Evolutionary conservation across 2,888 invertebrate genomes (phyloP), one percentile per base, ranked within the genome.

Genomic region (Mythimna ferrago): DNA sequence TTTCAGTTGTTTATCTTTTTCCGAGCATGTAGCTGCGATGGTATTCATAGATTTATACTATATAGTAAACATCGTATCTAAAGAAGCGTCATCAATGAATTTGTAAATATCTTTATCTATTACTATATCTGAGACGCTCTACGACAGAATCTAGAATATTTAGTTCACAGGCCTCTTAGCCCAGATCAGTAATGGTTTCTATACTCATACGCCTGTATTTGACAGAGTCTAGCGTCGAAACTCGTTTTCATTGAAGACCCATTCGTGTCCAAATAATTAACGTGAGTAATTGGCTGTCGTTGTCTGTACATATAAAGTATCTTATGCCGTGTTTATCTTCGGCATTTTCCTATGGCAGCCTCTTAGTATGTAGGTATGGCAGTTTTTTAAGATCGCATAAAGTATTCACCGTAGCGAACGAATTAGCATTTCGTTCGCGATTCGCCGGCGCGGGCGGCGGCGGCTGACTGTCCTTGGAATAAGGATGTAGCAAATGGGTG

Each of bases 391-490:
- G 88, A 90, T 88, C 92, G 81, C 91, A 94, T 95, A 94, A 92
- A 91, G 92, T 94, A 95, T 95, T 95, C 95, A 93, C 89, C 88
- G 91, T 92, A 92, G 92, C 91, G 84, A 89, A 89, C 90, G 91
- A 93, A 95, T 95, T 95, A 95, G 92, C 95, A 95, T 95, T 95
- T 93, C 88, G 92, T 91, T 91, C 92, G 91, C 92, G 91, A 93
- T 91, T 91, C 90, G 90, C 87, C 88, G 89, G 85, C 88, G 86
- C 82, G 78, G 71, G 68, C 82, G 76, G 69, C 77, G 16, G 41
- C 60, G 38, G 80, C 85, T 86, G 89, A 81, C 86, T 91, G 95
- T 94, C 96, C 95, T 95, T 96, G 95, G 93, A 93, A 94, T 95
- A 93, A 95, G 95, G 95, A 95, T 95, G 93, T 94, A 85, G 89